Conservation (phyloP, 2,113 vertebrate species). For the Prietella phreatophila region DNA sequence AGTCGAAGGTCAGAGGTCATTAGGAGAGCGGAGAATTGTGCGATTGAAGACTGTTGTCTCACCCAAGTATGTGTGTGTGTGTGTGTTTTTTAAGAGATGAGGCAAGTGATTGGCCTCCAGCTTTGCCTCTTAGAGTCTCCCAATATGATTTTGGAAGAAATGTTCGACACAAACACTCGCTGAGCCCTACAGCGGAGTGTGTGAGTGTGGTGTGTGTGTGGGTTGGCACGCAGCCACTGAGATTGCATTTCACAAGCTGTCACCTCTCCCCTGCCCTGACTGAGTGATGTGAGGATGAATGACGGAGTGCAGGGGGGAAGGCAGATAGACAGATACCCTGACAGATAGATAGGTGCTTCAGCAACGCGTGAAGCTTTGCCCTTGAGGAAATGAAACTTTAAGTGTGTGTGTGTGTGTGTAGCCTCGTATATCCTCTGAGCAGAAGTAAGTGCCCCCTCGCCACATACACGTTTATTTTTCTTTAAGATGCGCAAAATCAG, state of each 20-base stretch:
- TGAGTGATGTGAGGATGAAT: conserved; percentile 29
- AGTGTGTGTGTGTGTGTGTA: background rate
- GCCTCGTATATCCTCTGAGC: background rate
- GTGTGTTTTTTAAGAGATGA: background rate
- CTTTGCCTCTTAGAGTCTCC: background rate
- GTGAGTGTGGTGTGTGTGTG: conserved; percentile 4
- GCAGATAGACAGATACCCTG: conserved; percentile 8
- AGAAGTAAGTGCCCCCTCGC: background rate
- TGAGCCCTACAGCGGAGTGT: background rate
- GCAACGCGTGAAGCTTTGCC: background rate
- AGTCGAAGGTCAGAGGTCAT: conserved; percentile 72
- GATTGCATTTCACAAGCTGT: conserved; percentile 33
- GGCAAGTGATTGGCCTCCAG: background rate
- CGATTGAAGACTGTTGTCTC: background rate
- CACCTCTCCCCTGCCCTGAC: conserved; percentile 15
- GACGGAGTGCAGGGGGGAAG: background rate
- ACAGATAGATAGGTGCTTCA: conserved; percentile 17
- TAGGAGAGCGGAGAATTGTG: background rate
- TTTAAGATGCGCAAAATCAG: background rate
- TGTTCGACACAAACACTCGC: conserved; percentile 2
- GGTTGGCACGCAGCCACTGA: conserved; percentile 13
- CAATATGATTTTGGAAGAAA: background rate
- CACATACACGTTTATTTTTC: background rate
- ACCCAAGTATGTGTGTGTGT: conserved; percentile 1
- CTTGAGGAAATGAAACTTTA: conserved; percentile 8